phyloP scores from a whole-genome alignment of 2,888 invertebrate genomes.

The Tachystola acroxantha region DNA sequence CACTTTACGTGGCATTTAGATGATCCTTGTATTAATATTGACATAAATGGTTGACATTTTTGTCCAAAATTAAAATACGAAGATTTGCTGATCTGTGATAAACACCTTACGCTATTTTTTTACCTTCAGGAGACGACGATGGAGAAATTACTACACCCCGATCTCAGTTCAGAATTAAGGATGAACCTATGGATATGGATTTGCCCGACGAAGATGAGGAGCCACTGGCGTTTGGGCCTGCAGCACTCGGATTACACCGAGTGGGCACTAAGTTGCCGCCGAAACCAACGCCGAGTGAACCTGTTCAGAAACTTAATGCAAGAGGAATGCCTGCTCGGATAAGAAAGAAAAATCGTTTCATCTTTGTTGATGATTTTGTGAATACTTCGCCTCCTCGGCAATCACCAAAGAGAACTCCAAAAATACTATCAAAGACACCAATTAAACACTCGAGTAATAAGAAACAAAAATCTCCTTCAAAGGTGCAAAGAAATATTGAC shows the following conservation, averaged over 20 bases:
- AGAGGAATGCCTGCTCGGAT: constrained; percentile 94
- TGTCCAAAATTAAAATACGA: neutral
- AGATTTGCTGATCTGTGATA: neutral
- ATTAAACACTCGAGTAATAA: constrained; percentile 58
- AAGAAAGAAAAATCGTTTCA: constrained; percentile 91
- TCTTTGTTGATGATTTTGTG: constrained; percentile 93
- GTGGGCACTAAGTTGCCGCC: constrained; percentile 87
- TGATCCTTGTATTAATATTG: constrained; percentile 6
- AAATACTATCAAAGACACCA: constrained; percentile 73
- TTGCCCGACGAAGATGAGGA: constrained; percentile 83
- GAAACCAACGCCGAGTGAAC: constrained; percentile 83
- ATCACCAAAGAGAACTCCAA: constrained; percentile 83
- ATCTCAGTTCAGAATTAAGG: constrained; percentile 62
- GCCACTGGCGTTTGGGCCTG: constrained; percentile 86
- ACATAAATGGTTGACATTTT: no score
- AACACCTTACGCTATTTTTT: constrained; percentile 15
- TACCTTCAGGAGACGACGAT: constrained; percentile 48
- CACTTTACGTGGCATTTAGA: neutral
- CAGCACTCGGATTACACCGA: constrained; percentile 88
- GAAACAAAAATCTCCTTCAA: constrained; percentile 72
- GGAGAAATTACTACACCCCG: constrained; percentile 41
- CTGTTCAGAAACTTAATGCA: constrained; percentile 89
- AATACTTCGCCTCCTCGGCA: constrained; percentile 86
- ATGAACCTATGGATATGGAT: constrained; percentile 80
- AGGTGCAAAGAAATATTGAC: constrained; percentile 68